Percentiles rank a stretch among this genome's conserved stretches.
These are phyloP conservation scores for Stercorarius parasiticus DNA, from an alignment of 2,113 vertebrate species.

Conservation along the genomic window DNA sequence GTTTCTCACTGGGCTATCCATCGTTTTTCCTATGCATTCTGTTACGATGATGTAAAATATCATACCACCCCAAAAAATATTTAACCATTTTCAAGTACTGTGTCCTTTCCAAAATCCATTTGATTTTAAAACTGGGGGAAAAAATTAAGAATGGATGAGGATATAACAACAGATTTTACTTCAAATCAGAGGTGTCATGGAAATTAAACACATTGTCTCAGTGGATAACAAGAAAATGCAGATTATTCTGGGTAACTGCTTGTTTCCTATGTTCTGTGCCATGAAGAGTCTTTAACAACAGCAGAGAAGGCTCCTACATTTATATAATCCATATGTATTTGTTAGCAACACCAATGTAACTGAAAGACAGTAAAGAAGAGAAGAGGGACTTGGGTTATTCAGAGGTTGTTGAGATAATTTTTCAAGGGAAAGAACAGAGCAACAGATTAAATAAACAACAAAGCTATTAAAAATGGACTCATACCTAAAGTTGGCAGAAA, in stretches of 20 bases:
- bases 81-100: background rate
- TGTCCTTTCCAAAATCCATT: background rate
- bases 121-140: background rate
- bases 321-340: background rate
- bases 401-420: background rate
- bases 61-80: background rate
- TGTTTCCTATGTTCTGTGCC: background rate
- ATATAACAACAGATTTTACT: slow-evolving; percentile 17
- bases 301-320: background rate
- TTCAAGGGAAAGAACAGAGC: background rate
- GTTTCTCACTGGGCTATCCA: background rate
- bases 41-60: background rate
- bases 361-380: background rate
- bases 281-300: background rate
- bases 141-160: background rate
- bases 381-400: background rate
- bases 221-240: background rate
- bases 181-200: background rate
- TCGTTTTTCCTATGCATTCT: background rate
- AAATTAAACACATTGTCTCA: background rate
- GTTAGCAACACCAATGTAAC: background rate
- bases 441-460: background rate
- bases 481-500: background rate
- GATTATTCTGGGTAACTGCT: background rate
- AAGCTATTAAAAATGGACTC: background rate